Conservation (phyloP, 2,888 invertebrate genomes). For the Luperina testacea region DNA sequence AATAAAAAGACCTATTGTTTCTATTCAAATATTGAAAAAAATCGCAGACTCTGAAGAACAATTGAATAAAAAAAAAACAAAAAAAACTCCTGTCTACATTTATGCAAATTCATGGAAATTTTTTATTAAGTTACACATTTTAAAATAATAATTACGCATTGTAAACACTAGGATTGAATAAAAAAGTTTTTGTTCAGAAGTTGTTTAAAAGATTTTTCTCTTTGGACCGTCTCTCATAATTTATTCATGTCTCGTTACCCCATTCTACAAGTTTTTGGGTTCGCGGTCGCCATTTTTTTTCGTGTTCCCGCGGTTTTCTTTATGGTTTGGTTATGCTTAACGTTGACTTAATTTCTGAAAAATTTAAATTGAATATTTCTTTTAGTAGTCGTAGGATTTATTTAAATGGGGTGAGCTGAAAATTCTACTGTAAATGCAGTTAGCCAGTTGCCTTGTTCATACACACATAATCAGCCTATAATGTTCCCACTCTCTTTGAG, state of each 20-base stretch:
- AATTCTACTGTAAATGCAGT: not conserved
- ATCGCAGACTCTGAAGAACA: not conserved
- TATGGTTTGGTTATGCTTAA: conserved; percentile 34
- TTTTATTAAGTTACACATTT: conserved; percentile 62
- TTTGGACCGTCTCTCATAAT: conserved; percentile 70
- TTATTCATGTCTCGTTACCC: conserved; percentile 74
- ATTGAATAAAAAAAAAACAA: not conserved
- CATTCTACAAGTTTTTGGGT: conserved; percentile 65
- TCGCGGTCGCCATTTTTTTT: conserved; percentile 59
- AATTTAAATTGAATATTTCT: conserved; percentile 19
- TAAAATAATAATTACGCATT: conserved; percentile 66
- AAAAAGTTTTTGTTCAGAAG: conserved; percentile 64
- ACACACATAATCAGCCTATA: not conserved
- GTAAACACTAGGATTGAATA: conserved; percentile 65
- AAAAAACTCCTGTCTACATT: conserved; percentile 35
- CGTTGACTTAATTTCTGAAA: conserved; percentile 46
- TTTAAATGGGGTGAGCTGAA: not conserved
- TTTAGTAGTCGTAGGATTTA: not conserved
- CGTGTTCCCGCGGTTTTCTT: conserved; percentile 51
- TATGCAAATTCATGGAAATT: conserved; percentile 51
- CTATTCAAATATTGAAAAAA: not conserved
- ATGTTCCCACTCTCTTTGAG: too few species aligned
- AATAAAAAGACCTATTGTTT: too few species aligned
- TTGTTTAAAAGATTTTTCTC: conserved; percentile 69
- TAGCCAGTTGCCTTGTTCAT: not conserved